Base-by-base conservation (phyloP, 2,797 vertebrate genomes). In the Cirrhinus molitorella region DNA sequence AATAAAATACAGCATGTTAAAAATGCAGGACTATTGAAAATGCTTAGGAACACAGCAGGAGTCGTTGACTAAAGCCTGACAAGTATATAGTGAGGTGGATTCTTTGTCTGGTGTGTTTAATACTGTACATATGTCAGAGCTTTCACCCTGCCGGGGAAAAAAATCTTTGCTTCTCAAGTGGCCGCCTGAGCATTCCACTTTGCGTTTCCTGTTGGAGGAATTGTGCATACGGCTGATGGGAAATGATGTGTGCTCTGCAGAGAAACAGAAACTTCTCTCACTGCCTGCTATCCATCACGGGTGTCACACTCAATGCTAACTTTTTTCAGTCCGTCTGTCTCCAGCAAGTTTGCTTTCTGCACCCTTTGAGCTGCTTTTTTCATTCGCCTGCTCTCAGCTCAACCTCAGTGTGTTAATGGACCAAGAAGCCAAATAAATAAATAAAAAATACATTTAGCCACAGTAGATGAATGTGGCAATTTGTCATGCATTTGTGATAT, bases 391-490 rank as follows among this genome's bases (percentile, higher is more conserved):
- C 94, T 94, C 93, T 95, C 92, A 93, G 93, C 92, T 93, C 91
- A 87, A 90, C 94, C 94, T 92, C 91, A 89, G 92, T 65, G 75
- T 90, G 92, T 93, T 95, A 96, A 96, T 96, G 95, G 94, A 95
- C 89, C 92, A 93, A 93, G 90, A 93, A 92, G 91, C 80, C 53
- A 55, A 77, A 83, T 61, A 84, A 57, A 73, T 31, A 23, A 76
- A 66, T 51, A 83, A 53, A 79, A 73, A 51, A 86, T 83, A 94
- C 94, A 95, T 93, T 94, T 92, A 93, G 95, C 94, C 94, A 86
- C 94, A 94, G 71, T 93, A 93, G 90, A 92, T 94, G 94, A 95
- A 95, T 96, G 95, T 94, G 94, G 94, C 95, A 93, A 95, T 96
- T 94, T 92, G 93, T 95, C 94, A 94, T 96, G 93, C 89, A 47